phyloP scores from a whole-genome alignment of 2,797 vertebrate genomes.

The Pseudochaenichthys georgianus region DNA sequence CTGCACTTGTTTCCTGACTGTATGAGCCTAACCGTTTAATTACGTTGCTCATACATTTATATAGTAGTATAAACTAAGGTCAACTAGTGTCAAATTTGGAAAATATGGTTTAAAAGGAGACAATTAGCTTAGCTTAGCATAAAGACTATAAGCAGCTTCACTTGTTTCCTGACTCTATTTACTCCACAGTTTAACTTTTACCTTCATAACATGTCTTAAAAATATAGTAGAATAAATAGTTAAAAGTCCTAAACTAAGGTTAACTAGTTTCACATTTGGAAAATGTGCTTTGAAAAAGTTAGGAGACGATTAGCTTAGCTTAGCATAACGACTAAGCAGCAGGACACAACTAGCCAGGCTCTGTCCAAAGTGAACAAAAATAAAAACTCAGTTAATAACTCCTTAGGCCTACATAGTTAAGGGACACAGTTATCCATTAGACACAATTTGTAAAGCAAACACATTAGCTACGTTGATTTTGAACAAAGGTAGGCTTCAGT shows the following conservation, averaged over 20 bases:
- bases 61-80: background rate
- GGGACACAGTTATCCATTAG: no score
- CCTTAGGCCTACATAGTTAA: no score
- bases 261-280: background rate
- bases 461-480: background rate
- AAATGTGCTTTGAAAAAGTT: background rate
- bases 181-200: background rate
- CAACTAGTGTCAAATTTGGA: background rate
- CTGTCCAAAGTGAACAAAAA: background rate
- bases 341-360: background rate
- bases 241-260: background rate
- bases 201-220: background rate
- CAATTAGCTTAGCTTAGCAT: background rate
- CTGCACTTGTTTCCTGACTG: constrained; percentile 8
- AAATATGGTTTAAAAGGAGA: background rate
- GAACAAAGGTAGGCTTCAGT: background rate
- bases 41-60: constrained; percentile 1
- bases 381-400: background rate
- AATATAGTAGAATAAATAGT: background rate
- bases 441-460: background rate
- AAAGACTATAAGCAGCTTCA: background rate
- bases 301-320: background rate
- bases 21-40: background rate
- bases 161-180: constrained; percentile 9
- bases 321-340: background rate